Percentiles rank a stretch among this genome's conserved stretches.
Conservation (phyloP, 1,140 invertebrate species). For the Scaptomyza pallida region DNA sequence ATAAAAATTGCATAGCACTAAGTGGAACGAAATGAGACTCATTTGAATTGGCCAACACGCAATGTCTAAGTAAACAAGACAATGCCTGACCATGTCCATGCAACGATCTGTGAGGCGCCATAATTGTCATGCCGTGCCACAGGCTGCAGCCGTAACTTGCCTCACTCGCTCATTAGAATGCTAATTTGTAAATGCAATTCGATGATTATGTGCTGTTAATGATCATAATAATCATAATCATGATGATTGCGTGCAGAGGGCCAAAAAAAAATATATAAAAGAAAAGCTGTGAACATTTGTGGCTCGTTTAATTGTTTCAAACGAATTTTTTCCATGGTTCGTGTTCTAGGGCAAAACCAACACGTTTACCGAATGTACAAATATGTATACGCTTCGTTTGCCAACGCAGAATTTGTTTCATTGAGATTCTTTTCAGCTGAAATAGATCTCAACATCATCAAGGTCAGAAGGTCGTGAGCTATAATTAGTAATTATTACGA, state of each 20-base stretch:
- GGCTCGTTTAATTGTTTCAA: conserved; percentile 49
- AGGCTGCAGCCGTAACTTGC: conserved; percentile 19
- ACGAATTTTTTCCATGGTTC: conserved; percentile 32
- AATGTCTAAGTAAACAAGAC: conserved; percentile 56
- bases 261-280: not conserved
- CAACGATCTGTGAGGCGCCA: conserved; percentile 35
- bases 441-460: not conserved
- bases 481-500: conserved; percentile 9
- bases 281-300: conserved; percentile 58
- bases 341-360: conserved; percentile 27
- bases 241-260: conserved; percentile 22
- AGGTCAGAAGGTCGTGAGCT: not conserved
- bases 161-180: conserved; percentile 66
- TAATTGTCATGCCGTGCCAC: conserved; percentile 66
- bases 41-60: conserved; percentile 73
- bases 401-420: conserved; percentile 13
- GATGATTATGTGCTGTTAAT: conserved; percentile 11
- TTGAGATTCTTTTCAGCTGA: not conserved
- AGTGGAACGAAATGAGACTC: conserved; percentile 36
- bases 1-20: not conserved
- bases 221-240: no score
- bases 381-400: no score
- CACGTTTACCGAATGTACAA: conserved; percentile 12
- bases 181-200: conserved; percentile 77
- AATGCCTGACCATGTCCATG: conserved; percentile 8